Evolutionary conservation across 2,888 invertebrate genomes (phyloP), one percentile per base, ranked within the genome.

Genomic region (Mactromeris polynyma): DNA sequence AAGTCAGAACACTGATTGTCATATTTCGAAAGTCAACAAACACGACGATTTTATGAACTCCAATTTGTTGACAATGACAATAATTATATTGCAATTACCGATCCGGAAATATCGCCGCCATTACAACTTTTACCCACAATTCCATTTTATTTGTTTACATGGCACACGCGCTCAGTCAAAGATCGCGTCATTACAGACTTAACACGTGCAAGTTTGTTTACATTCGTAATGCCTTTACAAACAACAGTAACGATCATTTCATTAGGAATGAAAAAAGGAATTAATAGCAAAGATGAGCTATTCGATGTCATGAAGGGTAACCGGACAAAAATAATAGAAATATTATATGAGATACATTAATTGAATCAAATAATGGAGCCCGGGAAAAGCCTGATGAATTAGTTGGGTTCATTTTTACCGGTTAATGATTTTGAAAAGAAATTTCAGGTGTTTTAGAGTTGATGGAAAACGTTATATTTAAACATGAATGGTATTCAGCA

Each of bases 131-230:
- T 83, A 51, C 79, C 88, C 85, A 83, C 82, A 88, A 86, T 86
- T 73, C 82, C 87, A 79, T 83, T 81, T 88, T 85, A 84, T 90
- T 88, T 93, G 91, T 93, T 92, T 88, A 90, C 92, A 91, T 58
- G 83, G 84, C 58, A 86, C 87, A 85, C 90, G 90, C 87, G 87
- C 86, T 42, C 78, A 69, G 89, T 83, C 86, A 89, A 79, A 92
- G 90, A 88, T 85, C 89, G 83, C 85, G 85, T 89, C 83, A 80
- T 91, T 87, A 88, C 79, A 81, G 79, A 46, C 69, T 81, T 64
- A 88, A 54, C 91, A 91, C 91, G 92, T 92, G 92, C 85, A 83
- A 36, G 42, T 21, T n/a, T 92, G 91, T 92, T 92, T 89, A 90
- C 92, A 14, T 64, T 73, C 46, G 40, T 91, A 89, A 92, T 92